These are phyloP conservation scores for Apocheima hispidaria DNA, from an alignment of 2,888 invertebrate genomes.

Conservation along the genomic window DNA sequence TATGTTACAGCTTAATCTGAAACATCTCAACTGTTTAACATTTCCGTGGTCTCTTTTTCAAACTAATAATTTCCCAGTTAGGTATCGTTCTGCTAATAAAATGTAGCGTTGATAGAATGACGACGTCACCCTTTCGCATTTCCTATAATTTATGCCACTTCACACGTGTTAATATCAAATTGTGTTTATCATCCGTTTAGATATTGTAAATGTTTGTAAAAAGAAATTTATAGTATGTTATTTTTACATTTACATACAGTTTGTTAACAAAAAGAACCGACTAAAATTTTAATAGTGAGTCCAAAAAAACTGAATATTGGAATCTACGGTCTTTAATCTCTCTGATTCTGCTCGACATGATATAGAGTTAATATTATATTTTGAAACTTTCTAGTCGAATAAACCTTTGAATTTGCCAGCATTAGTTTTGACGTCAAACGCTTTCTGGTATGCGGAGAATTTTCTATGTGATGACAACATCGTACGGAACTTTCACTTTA, in stretches of 20 bases:
- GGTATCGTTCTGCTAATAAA: slow-evolving; percentile 8
- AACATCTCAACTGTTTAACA: background rate
- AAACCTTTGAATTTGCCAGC: slow-evolving; percentile 21
- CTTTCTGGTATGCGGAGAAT: slow-evolving; percentile 22
- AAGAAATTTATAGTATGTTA: background rate
- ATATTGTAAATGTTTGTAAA: slow-evolving; percentile 20
- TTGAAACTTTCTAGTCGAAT: slow-evolving; percentile 9
- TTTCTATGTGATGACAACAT: slow-evolving; percentile 6
- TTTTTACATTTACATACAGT: background rate
- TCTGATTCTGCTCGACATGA: slow-evolving; percentile 1
- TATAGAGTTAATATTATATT: slow-evolving; percentile 7
- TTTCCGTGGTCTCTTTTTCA: background rate
- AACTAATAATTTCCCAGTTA: background rate
- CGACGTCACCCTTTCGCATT: slow-evolving; percentile 57
- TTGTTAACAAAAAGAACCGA: background rate
- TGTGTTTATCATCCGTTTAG: slow-evolving; percentile 20
- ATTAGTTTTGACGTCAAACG: slow-evolving; percentile 20
- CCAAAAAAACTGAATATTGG: background rate
- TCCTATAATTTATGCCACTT: slow-evolving; percentile 49
- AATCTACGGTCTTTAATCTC: background rate
- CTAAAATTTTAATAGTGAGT: background rate
- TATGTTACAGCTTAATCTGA: background rate
- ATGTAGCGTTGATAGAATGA: slow-evolving; percentile 21
- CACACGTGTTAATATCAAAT: slow-evolving; percentile 38
- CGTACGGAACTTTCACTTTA: too few relatives aligned